Base-by-base conservation (phyloP, 1,140 invertebrate genomes). In the Papilio dardanus region DNA sequence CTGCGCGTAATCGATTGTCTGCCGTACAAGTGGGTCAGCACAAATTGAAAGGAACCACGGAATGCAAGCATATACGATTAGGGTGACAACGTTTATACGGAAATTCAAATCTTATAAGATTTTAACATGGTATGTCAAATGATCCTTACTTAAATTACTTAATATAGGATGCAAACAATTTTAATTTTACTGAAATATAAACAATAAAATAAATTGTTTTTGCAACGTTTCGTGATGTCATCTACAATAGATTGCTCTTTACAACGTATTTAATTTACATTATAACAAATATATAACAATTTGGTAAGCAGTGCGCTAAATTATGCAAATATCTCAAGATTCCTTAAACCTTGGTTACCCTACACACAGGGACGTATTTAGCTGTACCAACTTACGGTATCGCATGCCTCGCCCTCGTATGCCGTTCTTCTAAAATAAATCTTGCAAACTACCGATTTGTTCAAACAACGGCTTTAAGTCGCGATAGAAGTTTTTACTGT, bases 11-110 rank as follows among this genome's bases (percentile, higher is more conserved):
- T 81, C 79, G 78, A 85, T 83, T 81, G 80, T 79, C 69, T 80
- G 75, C 66, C 33, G 73, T 62, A 77, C 46, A 80, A 79, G 76
- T 83, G 77, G 80, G 81, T 85, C 83, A 82, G 30, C 74, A 67
- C 67, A 74, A 78, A 85, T 83, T 81, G 79, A 81, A 85, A 85
- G 80, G 77, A 77, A 78, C 76, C 75, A 71, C 75, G 76, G 62
- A 46, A 80, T 67, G 54, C 66, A 71, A 74, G 75, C 71, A 75
- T 76, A 78, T 81, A 75, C 75, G 74, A 75, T 75, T 66, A 75
- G 69, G 54, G 16, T 73, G 21, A 73, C 71, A 73, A 42, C 35
- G 24, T 68, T 37, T 19, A 40, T 37, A 21, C 33, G 33, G 19
- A 37, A 24, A 40, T 12, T 24, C 35, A 5, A 35, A 24, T 42